phyloP scores from a whole-genome alignment of 2,113 vertebrate genomes.

The Cichladusa arquata region DNA sequence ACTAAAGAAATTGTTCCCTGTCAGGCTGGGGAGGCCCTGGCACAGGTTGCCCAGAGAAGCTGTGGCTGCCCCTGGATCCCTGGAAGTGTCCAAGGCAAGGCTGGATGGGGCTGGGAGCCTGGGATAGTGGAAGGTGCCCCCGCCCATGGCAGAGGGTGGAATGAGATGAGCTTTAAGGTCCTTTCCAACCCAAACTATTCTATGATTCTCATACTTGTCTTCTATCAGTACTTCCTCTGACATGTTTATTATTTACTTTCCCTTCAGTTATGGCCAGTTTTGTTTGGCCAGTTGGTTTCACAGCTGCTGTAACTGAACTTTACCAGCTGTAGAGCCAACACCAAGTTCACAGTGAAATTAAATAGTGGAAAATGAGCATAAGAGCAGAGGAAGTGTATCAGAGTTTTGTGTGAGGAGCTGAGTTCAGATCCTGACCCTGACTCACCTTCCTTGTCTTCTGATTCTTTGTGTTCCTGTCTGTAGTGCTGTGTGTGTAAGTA shows the following conservation, averaged over 20 bases:
- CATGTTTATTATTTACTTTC: background rate
- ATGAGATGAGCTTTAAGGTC: background rate
- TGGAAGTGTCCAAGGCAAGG: background rate
- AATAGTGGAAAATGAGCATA: background rate
- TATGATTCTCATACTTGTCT: background rate
- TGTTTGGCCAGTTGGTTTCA: background rate
- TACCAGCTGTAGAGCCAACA: background rate
- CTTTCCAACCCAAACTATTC: background rate
- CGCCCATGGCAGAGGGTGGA: background rate
- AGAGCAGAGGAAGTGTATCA: background rate
- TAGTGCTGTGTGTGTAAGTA: background rate
- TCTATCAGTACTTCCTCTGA: background rate
- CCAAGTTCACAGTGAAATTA: background rate
- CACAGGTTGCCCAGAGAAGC: background rate
- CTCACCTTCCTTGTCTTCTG: background rate
- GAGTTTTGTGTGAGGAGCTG: background rate
- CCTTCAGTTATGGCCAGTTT: background rate
- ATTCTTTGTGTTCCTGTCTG: background rate
- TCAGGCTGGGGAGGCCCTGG: background rate
- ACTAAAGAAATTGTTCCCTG: background rate
- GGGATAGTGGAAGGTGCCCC: background rate
- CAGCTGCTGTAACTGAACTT: background rate
- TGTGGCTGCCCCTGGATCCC: background rate
- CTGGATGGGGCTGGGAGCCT: background rate
- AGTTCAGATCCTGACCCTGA: background rate